Conservation (phyloP, 1,140 invertebrate species). For the Bactericera cockerelli region DNA sequence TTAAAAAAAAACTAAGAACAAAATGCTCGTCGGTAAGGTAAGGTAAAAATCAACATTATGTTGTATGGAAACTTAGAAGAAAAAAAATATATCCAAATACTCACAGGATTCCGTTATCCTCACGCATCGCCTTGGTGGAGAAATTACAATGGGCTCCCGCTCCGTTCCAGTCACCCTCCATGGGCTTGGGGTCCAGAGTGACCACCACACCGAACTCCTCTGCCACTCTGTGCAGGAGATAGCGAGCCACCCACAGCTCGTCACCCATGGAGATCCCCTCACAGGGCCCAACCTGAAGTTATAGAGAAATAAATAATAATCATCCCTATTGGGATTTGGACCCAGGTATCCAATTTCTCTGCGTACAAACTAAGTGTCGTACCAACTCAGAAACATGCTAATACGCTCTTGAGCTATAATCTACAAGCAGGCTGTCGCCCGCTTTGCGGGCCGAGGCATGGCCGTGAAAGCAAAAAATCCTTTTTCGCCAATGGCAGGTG, state of each 20-base stretch:
- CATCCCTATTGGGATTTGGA: too few relatives aligned
- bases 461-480: too few relatives aligned
- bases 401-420: too few relatives aligned
- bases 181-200: conserved; percentile 76
- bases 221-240: conserved; percentile 66
- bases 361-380: too few relatives aligned
- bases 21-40: not conserved
- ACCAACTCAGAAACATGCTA: too few relatives aligned
- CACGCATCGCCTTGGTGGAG: conserved; percentile 74
- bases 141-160: conserved; percentile 84
- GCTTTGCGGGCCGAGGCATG: too few relatives aligned
- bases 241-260: conserved; percentile 80
- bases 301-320: too few relatives aligned
- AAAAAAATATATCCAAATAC: too few relatives aligned
- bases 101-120: conserved; percentile 53
- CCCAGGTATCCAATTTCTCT: too few relatives aligned
- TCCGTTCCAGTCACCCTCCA: conserved; percentile 75
- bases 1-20: not conserved
- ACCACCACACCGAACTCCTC: conserved; percentile 84
- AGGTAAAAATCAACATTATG: not conserved
- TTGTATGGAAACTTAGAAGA: too few relatives aligned
- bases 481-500: too few relatives aligned
- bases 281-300: conserved; percentile 59
- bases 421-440: too few relatives aligned
- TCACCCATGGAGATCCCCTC: conserved; percentile 72